These are phyloP conservation scores for Gobio gobio DNA, from an alignment of 2,113 vertebrate genomes.

Conservation along the genomic window DNA sequence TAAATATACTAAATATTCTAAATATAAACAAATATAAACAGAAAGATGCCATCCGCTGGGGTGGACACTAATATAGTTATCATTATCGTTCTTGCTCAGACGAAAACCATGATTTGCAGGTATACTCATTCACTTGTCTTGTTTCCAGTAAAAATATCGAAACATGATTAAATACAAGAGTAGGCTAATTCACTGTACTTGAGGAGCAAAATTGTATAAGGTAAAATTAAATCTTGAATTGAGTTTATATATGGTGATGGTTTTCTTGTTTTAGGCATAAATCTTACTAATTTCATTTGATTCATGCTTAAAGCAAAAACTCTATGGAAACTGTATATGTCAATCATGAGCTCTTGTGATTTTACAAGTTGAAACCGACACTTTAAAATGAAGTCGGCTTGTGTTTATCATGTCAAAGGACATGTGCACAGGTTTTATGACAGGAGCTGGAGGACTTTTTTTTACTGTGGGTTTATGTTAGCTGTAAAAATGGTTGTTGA, in stretches of 20 bases:
- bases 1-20: too few species aligned
- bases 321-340: background rate
- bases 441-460: background rate
- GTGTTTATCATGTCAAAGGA: background rate
- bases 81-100: background rate
- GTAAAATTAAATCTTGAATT: background rate
- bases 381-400: conserved; percentile 4
- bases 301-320: background rate
- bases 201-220: background rate
- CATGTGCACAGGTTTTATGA: background rate
- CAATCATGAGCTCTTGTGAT: background rate
- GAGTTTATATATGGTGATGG: background rate
- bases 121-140: background rate
- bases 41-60: too few species aligned
- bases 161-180: background rate
- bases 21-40: too few species aligned
- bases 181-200: background rate
- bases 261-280: background rate
- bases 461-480: background rate
- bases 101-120: background rate
- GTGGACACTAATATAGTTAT: too few species aligned
- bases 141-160: background rate
- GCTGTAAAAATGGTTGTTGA: background rate
- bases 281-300: background rate
- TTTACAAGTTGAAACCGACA: background rate